Evolutionary conservation across 2,888 invertebrate genomes (phyloP), one percentile per base, ranked within the genome.

Genomic region (Lithophane semibrunnea): DNA sequence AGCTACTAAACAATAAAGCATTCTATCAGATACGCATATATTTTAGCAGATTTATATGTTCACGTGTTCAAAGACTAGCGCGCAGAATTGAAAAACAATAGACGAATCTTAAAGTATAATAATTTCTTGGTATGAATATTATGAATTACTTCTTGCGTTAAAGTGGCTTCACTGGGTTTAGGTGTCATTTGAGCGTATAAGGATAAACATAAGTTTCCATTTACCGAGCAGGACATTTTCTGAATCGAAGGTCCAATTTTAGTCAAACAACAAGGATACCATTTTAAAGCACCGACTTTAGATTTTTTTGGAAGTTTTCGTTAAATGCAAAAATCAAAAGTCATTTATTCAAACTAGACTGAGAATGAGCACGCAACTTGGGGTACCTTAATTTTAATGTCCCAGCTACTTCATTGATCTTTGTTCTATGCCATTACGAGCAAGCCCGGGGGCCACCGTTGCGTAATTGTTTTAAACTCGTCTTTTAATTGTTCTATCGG

Each of bases 401-500:
- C 56, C 18, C 70, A 65, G 61, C 75, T 68, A 49, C 61, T 79
- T 75, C 76, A 75, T 29, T 87, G 77, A 85, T 90, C 87, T 88
- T 87, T 89, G 88, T 86, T 93, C 93, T 90, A 87, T 91, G 91
- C 89, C 88, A 91, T 94, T 96, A 94, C 95, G 95, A 95, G 89
- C 87, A 88, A 82, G 94, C 96, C 96, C 87, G 88, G 86, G 94
- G 96, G 96, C 95, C 92, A 93, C 93, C 88, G 92, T 94, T 95
- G 95, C 95, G 95, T 96, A 96, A 96, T 96, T 96, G 96, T 96
- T 96, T 96, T 95, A 96, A 96, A 94, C 94, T 95, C 95, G 94
- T 94, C 95, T 96, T 96, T 96, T 96, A 96, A 96, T 96, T 96
- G 96, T 96, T 96, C 95, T 96, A 96, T 96, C 96, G 95, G 91